A percentile compares a stretch with the other conserved stretches of the same genome.
Evolutionary conservation across 2,888 invertebrate genomes (phyloP).

Genomic region (Dioctria rufipes): DNA sequence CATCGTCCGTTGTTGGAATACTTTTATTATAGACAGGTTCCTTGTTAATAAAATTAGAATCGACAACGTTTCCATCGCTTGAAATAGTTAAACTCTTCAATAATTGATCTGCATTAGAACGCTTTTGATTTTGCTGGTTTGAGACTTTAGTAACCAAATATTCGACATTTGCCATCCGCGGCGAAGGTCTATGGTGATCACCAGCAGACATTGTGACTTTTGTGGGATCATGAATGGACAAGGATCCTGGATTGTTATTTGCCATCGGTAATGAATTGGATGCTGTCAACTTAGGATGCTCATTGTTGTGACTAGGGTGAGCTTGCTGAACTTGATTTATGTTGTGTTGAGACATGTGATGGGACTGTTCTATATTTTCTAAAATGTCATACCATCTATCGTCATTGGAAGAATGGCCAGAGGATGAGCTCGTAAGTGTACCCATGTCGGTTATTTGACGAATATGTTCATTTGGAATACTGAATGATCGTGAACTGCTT

Average conservation of each 20-base stretch:
- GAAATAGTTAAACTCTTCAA: constrained; percentile 58
- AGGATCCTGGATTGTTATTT: constrained; percentile 58
- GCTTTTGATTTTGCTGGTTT: constrained; percentile 49
- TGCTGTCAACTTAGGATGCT: constrained; percentile 68
- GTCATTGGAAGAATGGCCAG: constrained; percentile 76
- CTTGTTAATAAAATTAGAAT: constrained; percentile 73
- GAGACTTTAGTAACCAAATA: constrained; percentile 66
- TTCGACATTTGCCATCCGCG: constrained; percentile 72
- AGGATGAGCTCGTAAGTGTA: constrained; percentile 77
- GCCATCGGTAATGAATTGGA: constrained; percentile 68
- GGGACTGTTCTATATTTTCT: constrained; percentile 70
- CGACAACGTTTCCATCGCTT: constrained; percentile 64
- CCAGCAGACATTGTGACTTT: constrained; percentile 62
- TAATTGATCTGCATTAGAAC: constrained; percentile 59
- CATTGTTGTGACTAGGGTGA: constrained; percentile 64
- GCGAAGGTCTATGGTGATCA: constrained; percentile 69
- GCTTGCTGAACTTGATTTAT: constrained; percentile 66
- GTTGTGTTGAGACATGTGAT: constrained; percentile 69
- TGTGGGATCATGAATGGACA: constrained; percentile 61
- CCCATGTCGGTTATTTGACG: constrained; percentile 68
- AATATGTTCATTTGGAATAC: constrained; percentile 63
- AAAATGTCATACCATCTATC: constrained; percentile 78
- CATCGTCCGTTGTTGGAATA: constrained; percentile 57
- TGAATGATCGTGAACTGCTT: constrained; percentile 72
- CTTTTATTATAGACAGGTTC: constrained; percentile 63